Evolutionary conservation across 1,140 invertebrate species (phyloP).

Genomic region (Hypothenemus hampei): DNA sequence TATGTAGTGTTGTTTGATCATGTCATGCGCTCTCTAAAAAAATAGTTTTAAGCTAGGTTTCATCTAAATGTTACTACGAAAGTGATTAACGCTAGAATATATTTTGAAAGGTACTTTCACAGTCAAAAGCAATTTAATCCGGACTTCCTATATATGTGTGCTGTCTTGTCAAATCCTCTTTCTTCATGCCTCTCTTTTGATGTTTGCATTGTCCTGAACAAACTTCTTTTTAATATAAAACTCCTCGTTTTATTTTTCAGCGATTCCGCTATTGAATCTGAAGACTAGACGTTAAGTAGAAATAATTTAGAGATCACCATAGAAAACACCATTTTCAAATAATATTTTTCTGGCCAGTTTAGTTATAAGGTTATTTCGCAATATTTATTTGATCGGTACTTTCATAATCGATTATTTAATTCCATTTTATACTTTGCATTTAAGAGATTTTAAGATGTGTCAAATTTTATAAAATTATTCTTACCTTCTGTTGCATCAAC

Average conservation of each 20-base stretch:
- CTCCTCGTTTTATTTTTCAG: no score
- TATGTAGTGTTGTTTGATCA: background rate
- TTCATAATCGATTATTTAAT: background rate
- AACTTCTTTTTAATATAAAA: background rate
- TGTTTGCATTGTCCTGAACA: background rate
- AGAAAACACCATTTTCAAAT: constrained; percentile 1
- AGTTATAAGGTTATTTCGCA: background rate
- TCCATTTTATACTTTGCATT: background rate
- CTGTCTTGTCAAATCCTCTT: no score
- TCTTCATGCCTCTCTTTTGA: background rate
- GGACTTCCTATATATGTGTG: background rate
- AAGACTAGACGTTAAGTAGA: no score
- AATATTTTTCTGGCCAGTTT: background rate
- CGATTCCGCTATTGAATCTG: background rate
- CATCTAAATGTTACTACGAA: background rate
- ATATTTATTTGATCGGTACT: background rate
- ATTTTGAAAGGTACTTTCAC: background rate
- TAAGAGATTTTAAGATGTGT: constrained; percentile 14
- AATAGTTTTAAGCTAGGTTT: no score
- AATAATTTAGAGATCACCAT: no score
- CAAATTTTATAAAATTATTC: constrained; percentile 4
- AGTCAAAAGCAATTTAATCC: background rate
- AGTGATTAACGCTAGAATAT: background rate
- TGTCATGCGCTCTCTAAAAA: no score
- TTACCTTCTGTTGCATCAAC: constrained; percentile 20